Percentiles rank a stretch among this genome's conserved stretches.
Evolutionary conservation across 2,888 invertebrate species (phyloP).

Genomic region (Scaeva pyrastri): DNA sequence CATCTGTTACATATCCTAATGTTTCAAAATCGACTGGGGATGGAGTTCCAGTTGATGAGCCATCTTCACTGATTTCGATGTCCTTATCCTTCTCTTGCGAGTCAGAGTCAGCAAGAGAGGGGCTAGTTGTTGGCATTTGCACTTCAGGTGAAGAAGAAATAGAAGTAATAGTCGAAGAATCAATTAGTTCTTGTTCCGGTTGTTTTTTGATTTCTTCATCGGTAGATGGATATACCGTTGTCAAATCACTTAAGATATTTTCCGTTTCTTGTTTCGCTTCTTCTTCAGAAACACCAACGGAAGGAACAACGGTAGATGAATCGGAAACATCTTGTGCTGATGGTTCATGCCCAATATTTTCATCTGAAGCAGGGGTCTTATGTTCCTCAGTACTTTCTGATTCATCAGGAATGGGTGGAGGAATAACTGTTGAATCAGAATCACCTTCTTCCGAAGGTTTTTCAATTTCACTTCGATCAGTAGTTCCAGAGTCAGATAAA

Average conservation of each 20-base stretch:
- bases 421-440: conserved; percentile 28
- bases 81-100: conserved; percentile 46
- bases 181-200: conserved; percentile 71
- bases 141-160: neutral
- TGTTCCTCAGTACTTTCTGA: neutral
- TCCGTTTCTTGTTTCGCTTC: conserved; percentile 30
- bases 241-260: conserved; percentile 26
- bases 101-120: conserved; percentile 39
- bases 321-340: neutral
- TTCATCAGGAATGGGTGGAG: neutral
- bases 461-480: neutral
- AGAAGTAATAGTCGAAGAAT: conserved; percentile 23
- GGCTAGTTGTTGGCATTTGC: conserved; percentile 41
- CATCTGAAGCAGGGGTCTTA: neutral
- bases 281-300: neutral
- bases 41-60: conserved; percentile 3
- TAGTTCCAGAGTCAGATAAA: neutral
- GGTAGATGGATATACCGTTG: neutral
- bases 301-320: conserved; percentile 35
- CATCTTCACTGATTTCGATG: neutral
- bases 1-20: conserved; percentile 14
- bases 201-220: conserved; percentile 18
- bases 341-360: neutral
- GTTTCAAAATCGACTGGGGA: conserved; percentile 28
- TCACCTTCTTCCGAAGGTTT: conserved; percentile 24